Conservation (phyloP, 2,113 vertebrate species). For the Poeciliopsis retropinna region DNA sequence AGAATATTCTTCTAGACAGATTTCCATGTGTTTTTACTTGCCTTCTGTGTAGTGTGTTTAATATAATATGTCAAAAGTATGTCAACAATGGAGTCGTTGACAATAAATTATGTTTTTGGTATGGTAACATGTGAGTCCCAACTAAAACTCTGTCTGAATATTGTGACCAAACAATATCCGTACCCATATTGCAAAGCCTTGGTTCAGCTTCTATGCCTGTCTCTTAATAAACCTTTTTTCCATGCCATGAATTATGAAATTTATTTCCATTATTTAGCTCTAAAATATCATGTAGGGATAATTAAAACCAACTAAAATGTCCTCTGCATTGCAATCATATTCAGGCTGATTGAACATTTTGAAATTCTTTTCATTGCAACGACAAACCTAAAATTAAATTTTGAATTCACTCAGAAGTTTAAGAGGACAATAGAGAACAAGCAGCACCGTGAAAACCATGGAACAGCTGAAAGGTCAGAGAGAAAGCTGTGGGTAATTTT, state of each 20-base stretch:
- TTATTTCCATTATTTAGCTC: too few relatives aligned
- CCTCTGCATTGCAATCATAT: too few relatives aligned
- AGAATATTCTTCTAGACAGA: background rate
- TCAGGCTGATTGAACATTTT: too few relatives aligned
- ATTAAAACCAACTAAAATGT: too few relatives aligned
- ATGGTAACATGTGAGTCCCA: background rate
- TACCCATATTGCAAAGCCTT: too few relatives aligned
- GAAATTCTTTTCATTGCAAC: too few relatives aligned
- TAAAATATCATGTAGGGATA: too few relatives aligned
- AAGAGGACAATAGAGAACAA: background rate
- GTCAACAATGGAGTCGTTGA: background rate
- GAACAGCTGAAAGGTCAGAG: too few relatives aligned
- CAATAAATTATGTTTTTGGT: background rate
- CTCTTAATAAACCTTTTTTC: too few relatives aligned
- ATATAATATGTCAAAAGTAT: background rate
- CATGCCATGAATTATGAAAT: too few relatives aligned
- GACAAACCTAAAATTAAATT: too few relatives aligned
- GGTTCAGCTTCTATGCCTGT: too few relatives aligned
- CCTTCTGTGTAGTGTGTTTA: background rate
- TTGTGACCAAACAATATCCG: background rate
- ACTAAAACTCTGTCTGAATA: background rate
- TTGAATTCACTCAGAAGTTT: background rate
- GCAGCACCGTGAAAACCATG: background rate
- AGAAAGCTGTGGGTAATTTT: background rate
- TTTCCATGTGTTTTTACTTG: background rate